phyloP scores from a whole-genome alignment of 2,797 vertebrate genomes.

The Lepidocolaptes lacrymiger region DNA sequence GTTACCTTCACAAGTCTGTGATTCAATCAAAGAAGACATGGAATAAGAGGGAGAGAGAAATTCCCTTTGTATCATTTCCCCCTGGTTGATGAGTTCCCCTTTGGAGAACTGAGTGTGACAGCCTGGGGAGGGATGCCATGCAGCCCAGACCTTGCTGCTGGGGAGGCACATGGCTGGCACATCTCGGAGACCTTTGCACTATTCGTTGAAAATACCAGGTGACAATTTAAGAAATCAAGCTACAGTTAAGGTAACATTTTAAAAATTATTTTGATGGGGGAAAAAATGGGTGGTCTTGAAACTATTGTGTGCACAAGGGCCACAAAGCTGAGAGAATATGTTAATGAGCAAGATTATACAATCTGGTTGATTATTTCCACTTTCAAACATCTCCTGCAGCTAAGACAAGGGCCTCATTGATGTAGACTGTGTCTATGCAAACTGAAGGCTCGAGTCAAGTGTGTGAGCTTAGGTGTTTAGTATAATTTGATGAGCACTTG shows the following conservation, averaged over 20 bases:
- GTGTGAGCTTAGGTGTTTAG: background rate
- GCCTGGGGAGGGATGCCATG: accelerated
- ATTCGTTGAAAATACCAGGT: background rate
- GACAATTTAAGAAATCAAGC: background rate
- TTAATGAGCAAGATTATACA: background rate
- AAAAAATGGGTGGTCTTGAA: background rate
- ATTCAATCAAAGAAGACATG: background rate
- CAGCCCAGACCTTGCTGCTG: background rate
- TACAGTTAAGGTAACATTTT: background rate
- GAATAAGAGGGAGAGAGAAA: background rate
- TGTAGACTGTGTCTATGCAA: background rate
- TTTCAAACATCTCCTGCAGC: background rate
- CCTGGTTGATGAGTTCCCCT: background rate
- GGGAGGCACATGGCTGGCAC: background rate
- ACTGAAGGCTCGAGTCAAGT: accelerated
- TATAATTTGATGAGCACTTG: background rate
- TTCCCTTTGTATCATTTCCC: background rate
- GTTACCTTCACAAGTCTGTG: background rate
- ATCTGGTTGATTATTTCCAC: background rate
- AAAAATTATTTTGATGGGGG: background rate
- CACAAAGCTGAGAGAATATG: background rate
- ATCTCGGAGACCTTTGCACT: background rate
- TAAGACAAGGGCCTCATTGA: background rate
- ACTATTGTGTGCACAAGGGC: background rate
- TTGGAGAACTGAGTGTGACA: accelerated